Base-by-base conservation (phyloP, 2,888 invertebrate species). In the Fissipunctia ypsillon region DNA sequence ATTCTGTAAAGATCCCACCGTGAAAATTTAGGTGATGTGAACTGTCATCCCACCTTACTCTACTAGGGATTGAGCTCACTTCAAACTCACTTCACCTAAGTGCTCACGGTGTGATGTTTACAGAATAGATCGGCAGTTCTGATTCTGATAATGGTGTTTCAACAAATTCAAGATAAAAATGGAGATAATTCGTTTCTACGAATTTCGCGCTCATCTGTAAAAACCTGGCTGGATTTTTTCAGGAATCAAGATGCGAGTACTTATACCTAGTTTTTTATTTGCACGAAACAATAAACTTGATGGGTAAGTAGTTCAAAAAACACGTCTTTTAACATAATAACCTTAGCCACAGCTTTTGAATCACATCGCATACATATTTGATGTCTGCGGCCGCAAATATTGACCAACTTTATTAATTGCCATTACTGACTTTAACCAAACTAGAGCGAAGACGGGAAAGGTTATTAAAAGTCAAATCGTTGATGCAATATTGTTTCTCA, bases 391-490 rank as follows among this genome's bases (percentile, higher is more conserved):
- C 22, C 25, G 66, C 38, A 65, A 66, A 57, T 48, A 64, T 67
- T 43, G 31, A 19, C n/a, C 2, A n/a, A 54, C 28, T 64, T 65
- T 31, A 28, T 60, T 50, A 50, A 60, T 45, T 45, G 28, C 14
- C 41, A 41, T 31, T 50, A 56, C 48, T 69, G 22, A 50, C 48
- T 73, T 68, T 68, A 38, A 69, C 61, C 41, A 76, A 80, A 57
- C 57, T 54, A 67, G 45, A 64, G 25, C 19, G 22, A 64, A 80
- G 35, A 64, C 45, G 16, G 28, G n/a, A 56, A 43, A 50, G 78
- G 67, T 67, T 73, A 63, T 78, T 67, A 64, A 57, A 78, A 63
- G 45, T 60, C 67, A 59, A 56, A 28, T 60, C 48, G 28, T 59
- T 80, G 52, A 67, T 73, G 48, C 25, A 25, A 31, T 66, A 65